Evolutionary conservation across 2,888 invertebrate genomes (phyloP), one percentile per base, ranked within the genome.

Genomic region (Patella caerulea): DNA sequence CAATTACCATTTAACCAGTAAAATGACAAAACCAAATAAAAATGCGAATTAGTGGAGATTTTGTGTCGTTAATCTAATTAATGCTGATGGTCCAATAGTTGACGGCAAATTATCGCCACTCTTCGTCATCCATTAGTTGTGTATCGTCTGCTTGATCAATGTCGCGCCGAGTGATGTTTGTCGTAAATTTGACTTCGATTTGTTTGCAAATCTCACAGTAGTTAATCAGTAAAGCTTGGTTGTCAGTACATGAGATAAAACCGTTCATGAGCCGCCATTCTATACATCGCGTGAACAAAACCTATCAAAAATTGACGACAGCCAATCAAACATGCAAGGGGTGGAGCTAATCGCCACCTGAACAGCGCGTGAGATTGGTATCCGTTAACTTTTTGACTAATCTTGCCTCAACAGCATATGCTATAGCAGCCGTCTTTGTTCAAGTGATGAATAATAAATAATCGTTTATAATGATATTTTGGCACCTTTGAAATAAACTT

Each of bases 251-350:
- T 65, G 65, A 24, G 65, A 65, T 65, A 24, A 65, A 65, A 65
- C 19, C 65, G 24, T 65, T 65, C 19, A 65, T 24, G 65, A 24
- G 65, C 24, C 65, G 65, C 65, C 65, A 65, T 65, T 65, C 12
- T 65, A 65, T 14, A 65, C 65, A 65, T 65, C 71, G 71, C 56
- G 75, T 71, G 73, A 73, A 56, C 56, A 73, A 73, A 53, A 56
- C 53, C 73, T 56, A 29, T 73, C 70, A 24, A 54, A 71, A 75
- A 70, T 55, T 45, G 24, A 53, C 17, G 29, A 71, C 70, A 71
- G 24, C 75, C 75, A 75, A 75, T 75, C 70, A 71, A 3, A 24
- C 54, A 17, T 15, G 24, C 55, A 73, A n/a, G 73, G 24, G 73
- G 73, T 34, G 73, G 24, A 56, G 73, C 56, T 73, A 73, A 34